Evolutionary conservation across 2,888 invertebrate genomes (phyloP).

Genomic region (Sesia bembeciformis): DNA sequence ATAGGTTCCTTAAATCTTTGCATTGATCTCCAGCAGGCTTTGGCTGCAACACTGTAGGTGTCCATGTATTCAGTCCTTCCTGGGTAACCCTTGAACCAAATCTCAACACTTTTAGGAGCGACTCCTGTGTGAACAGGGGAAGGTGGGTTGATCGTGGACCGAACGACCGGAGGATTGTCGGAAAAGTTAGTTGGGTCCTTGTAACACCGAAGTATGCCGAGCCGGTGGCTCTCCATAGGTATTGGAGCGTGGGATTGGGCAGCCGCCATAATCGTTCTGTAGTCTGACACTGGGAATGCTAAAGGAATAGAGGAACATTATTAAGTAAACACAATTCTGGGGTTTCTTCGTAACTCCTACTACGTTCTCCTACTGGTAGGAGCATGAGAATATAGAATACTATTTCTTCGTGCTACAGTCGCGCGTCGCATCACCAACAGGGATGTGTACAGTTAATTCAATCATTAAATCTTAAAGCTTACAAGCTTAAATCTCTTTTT

Average conservation of each 20-base stretch:
- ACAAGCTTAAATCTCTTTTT: too few species aligned
- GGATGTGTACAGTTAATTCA: too few species aligned
- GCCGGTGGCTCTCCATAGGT: slow-evolving; percentile 70
- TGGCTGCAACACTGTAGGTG: slow-evolving; percentile 74
- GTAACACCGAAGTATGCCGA: slow-evolving; percentile 74
- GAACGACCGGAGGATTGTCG: slow-evolving; percentile 60
- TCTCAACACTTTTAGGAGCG: slow-evolving; percentile 59
- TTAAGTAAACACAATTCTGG: too few species aligned
- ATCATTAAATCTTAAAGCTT: too few species aligned
- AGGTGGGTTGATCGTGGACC: slow-evolving; percentile 73
- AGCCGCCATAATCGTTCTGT: slow-evolving; percentile 74
- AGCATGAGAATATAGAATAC: too few species aligned
- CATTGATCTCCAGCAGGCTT: slow-evolving; percentile 74
- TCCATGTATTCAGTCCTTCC: slow-evolving; percentile 78
- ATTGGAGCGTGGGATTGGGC: slow-evolving; percentile 75
- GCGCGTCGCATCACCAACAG: too few species aligned
- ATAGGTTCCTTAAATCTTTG: slow-evolving; percentile 77
- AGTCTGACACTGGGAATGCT: slow-evolving; percentile 70
- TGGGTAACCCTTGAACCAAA: slow-evolving; percentile 72
- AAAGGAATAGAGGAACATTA: too few species aligned
- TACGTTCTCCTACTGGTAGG: too few species aligned
- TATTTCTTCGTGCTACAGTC: too few species aligned
- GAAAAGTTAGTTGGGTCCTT: slow-evolving; percentile 77
- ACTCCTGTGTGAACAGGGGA: slow-evolving; percentile 45
- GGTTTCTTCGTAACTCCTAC: too few species aligned